These are phyloP conservation scores for Propithecus coquereli DNA, from an alignment of 2,113 vertebrate species.

Conservation along the genomic window DNA sequence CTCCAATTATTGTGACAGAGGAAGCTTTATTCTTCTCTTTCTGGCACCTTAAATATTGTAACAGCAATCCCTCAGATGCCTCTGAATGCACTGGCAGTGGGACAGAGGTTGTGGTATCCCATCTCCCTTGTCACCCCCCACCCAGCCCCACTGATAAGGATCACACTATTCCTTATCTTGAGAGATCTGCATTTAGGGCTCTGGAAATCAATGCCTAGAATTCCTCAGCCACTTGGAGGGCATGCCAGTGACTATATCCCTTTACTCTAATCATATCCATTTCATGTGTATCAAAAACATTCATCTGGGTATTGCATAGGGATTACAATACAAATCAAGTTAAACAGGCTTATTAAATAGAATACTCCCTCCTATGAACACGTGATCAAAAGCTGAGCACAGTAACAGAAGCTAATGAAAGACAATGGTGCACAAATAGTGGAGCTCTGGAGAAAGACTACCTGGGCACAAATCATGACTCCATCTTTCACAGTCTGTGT, in stretches of 20 bases:
- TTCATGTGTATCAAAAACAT: conserved; percentile 39
- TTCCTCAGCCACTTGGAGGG: not conserved
- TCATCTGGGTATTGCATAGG: not conserved
- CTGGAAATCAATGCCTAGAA: conserved; percentile 27
- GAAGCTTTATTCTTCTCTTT: not conserved
- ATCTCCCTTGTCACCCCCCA: not conserved
- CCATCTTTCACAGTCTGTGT: not conserved
- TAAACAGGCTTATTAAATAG: conserved; percentile 36
- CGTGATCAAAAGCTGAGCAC: not conserved
- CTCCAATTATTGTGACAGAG: not conserved
- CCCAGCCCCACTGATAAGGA: not conserved
- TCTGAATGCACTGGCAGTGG: accelerated
- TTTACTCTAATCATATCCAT: not conserved
- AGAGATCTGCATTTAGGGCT: not conserved
- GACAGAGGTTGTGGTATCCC: accelerated
- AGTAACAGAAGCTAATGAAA: conserved; percentile 2
- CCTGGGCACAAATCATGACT: not conserved
- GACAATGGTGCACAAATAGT: not conserved
- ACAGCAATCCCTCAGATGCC: not conserved
- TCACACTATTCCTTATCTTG: not conserved
- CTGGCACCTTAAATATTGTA: not conserved
- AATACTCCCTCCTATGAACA: not conserved
- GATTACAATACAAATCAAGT: conserved; percentile 17
- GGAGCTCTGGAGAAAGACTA: not conserved
- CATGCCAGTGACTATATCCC: not conserved